These are phyloP conservation scores for Habroteleia sp. DNA, from an alignment of 2,888 invertebrate genomes.

Conservation along the genomic window DNA sequence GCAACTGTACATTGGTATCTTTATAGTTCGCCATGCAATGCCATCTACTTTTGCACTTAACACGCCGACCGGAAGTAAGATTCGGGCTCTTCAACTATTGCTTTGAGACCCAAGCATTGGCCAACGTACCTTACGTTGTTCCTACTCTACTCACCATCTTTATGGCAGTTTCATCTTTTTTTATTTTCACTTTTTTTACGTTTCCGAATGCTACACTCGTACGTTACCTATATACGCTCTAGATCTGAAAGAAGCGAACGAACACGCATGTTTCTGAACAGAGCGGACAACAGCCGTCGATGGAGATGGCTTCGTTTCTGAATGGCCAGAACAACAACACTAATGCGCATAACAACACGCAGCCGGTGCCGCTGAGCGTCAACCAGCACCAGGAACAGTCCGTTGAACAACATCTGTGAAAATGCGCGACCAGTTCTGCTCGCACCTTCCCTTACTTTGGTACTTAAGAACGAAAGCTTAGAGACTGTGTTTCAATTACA, in stretches of 20 bases:
- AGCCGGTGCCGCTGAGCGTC: conserved; percentile 67
- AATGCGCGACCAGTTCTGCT: conserved; percentile 21
- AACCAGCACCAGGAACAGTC: conserved; percentile 72
- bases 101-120: conserved; percentile 16
- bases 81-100: conserved; percentile 21
- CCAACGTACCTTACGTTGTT: conserved; percentile 44
- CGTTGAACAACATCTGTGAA: conserved; percentile 73
- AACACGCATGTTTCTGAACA: conserved; percentile 81
- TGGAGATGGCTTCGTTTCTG: conserved; percentile 81
- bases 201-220: conserved; percentile 75
- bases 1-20: conserved; percentile 11
- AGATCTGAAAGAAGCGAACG: conserved; percentile 81
- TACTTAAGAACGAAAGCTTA: conserved; percentile 37
- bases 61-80: conserved; percentile 29
- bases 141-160: conserved; percentile 39
- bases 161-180: conserved; percentile 67
- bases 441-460: conserved; percentile 21
- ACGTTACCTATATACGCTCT: conserved; percentile 79
- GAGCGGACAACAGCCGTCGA: conserved; percentile 79
- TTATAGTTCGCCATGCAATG: conserved; percentile 19
- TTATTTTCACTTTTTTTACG: conserved; percentile 64
- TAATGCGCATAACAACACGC: conserved; percentile 74
- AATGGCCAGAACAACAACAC: conserved; percentile 81
- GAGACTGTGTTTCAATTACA: conserved; percentile 18
- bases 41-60: conserved; percentile 27